Evolutionary conservation across 2,888 invertebrate genomes (phyloP).

Genomic region (Entomobrya multifasciata): DNA sequence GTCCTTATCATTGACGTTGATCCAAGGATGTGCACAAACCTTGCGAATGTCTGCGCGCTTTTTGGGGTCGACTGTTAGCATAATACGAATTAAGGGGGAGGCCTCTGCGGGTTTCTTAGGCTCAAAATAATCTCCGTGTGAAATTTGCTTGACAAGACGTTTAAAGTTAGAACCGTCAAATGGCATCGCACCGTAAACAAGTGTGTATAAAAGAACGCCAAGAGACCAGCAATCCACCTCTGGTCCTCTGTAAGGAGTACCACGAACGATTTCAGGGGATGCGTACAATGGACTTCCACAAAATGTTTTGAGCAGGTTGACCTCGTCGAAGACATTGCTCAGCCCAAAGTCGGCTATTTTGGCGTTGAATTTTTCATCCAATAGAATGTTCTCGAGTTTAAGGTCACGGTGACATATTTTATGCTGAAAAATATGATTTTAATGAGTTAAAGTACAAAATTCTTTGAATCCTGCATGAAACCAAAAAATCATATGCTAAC

Average conservation of each 20-base stretch:
- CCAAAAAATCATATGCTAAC: neutral
- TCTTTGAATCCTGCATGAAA: neutral
- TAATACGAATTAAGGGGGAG: conserved; percentile 94
- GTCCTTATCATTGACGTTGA: conserved; percentile 87
- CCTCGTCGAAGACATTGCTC: conserved; percentile 97
- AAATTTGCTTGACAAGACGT: conserved; percentile 97
- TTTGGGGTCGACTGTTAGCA: conserved; percentile 95
- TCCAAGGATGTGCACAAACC: conserved; percentile 98
- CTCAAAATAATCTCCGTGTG: conserved; percentile 98
- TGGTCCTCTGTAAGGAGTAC: conserved; percentile 97
- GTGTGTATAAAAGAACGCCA: conserved; percentile 97
- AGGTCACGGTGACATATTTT: conserved; percentile 98
- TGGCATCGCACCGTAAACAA: conserved; percentile 99
- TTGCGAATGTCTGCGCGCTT: conserved; percentile 95
- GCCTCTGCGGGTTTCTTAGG: conserved; percentile 96
- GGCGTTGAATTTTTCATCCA: conserved; percentile 96
- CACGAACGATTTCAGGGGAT: conserved; percentile 98
- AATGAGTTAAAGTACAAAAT: neutral
- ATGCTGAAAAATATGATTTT: conserved; percentile 83
- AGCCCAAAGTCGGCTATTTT: conserved; percentile 99
- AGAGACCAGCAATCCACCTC: conserved; percentile 90
- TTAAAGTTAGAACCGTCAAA: conserved; percentile 98
- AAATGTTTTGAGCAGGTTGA: conserved; percentile 92
- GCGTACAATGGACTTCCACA: conserved; percentile 98
- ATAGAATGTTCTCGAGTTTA: conserved; percentile 95